phyloP scores from a whole-genome alignment of 2,888 invertebrate species.

The Aquatica leii region DNA sequence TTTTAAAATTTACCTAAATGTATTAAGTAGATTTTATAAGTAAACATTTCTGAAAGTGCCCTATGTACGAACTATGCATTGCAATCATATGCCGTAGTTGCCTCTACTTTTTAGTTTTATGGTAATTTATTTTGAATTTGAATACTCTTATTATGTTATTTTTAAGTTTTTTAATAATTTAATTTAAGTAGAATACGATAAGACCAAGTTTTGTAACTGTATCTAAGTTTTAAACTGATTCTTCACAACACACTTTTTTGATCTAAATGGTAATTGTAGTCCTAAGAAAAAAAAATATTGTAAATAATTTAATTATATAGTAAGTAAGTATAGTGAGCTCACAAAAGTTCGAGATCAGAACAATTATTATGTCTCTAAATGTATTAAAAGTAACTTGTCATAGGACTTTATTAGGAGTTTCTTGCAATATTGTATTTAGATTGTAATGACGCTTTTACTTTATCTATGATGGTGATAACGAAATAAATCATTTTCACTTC shows the following conservation, averaged over 20 bases:
- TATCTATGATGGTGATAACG: conserved; percentile 38
- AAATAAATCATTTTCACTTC: conserved; percentile 41
- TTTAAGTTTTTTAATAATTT: neutral
- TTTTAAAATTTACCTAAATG: conserved; percentile 17
- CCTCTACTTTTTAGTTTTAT: conserved; percentile 43
- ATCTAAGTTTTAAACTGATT: neutral
- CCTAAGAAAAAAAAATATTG: neutral
- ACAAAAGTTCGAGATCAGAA: conserved; percentile 49
- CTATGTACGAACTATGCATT: conserved; percentile 45
- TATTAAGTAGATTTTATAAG: conserved; percentile 28
- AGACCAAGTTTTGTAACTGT: neutral
- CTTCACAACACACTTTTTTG: neutral
- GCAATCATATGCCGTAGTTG: conserved; percentile 53
- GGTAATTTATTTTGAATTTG: conserved; percentile 13
- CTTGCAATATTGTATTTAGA: conserved; percentile 48
- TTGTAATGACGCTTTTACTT: conserved; percentile 38
- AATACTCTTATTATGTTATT: conserved; percentile 5
- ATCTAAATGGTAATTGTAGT: neutral
- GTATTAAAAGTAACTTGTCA: conserved; percentile 36
- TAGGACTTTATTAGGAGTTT: conserved; percentile 44
- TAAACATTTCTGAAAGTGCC: conserved; percentile 43
- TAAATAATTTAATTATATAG: conserved; percentile 16
- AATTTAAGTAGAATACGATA: neutral
- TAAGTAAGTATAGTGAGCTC: conserved; percentile 47
- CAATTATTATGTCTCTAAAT: conserved; percentile 30